Conservation (phyloP, 2,888 invertebrate species). For the Mactromeris polynyma region DNA sequence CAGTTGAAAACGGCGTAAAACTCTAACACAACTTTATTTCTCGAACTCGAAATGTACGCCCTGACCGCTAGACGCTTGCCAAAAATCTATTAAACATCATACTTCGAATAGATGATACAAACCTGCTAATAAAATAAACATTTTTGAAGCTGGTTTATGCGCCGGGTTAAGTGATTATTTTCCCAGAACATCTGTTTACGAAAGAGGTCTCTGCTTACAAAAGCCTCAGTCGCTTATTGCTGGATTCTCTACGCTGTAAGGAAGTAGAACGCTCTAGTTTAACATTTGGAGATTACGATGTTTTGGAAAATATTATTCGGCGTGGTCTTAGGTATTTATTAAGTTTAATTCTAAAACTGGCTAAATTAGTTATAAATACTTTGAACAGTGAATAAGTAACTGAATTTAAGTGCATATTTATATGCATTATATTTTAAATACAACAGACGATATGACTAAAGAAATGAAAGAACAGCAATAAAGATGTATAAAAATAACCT, state of each 20-base stretch:
- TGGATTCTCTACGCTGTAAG: too few species aligned
- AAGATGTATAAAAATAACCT: too few species aligned
- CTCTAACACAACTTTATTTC: too few species aligned
- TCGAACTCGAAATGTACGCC: neutral
- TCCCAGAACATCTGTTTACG: neutral
- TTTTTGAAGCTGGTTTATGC: neutral
- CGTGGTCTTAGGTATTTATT: conserved; percentile 10
- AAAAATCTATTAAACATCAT: conserved; percentile 1
- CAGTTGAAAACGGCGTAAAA: too few species aligned
- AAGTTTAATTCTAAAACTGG: neutral
- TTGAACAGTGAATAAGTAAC: too few species aligned
- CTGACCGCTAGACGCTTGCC: conserved; percentile 6
- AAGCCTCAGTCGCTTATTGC: too few species aligned
- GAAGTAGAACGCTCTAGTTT: too few species aligned
- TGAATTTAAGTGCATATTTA: too few species aligned
- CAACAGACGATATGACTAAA: too few species aligned
- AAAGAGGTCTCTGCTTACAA: neutral
- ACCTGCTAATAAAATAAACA: conserved; percentile 10
- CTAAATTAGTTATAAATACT: too few species aligned
- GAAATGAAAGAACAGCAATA: too few species aligned
- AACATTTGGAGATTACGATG: neutral
- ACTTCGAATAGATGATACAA: neutral
- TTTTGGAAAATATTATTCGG: conserved; percentile 9
- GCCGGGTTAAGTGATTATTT: neutral
- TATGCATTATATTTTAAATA: too few species aligned